Evolutionary conservation across 1,140 invertebrate species (phyloP).

Genomic region (Alviniconcha marisindica): DNA sequence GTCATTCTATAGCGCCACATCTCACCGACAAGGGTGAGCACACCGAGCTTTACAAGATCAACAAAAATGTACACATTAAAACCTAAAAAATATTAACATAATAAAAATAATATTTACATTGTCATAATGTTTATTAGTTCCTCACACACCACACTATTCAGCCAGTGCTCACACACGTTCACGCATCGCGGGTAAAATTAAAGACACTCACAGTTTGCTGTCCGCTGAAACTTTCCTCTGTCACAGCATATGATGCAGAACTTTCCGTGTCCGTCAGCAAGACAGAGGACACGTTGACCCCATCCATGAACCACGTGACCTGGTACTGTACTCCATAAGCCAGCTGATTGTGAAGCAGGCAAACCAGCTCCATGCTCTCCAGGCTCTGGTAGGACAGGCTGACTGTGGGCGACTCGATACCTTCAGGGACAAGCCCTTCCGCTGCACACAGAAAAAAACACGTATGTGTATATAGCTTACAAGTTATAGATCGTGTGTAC

Average conservation of each 20-base stretch:
- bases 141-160: neutral
- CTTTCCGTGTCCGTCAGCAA: neutral
- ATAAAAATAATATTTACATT: neutral
- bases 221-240: neutral
- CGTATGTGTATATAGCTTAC: neutral
- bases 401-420: slow-evolving; percentile 37
- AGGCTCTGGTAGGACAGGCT: slow-evolving; percentile 26
- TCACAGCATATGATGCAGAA: slow-evolving; percentile 29
- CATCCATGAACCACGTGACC: slow-evolving; percentile 50
- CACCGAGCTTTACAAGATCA: too few species aligned
- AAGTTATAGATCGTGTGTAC: too few species aligned
- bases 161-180: too few species aligned
- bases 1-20: too few species aligned
- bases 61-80: too few species aligned
- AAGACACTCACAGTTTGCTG: slow-evolving; percentile 25
- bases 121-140: neutral
- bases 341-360: slow-evolving; percentile 29
- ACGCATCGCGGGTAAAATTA: too few species aligned
- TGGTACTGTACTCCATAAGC: slow-evolving; percentile 46
- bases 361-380: slow-evolving; percentile 43
- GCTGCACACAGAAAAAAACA: neutral
- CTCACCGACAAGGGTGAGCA: too few species aligned
- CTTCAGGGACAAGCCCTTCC: slow-evolving; percentile 44
- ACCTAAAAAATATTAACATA: too few species aligned
- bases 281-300: slow-evolving; percentile 14